Evolutionary conservation across 2,888 invertebrate genomes (phyloP), one percentile per base, ranked within the genome.

Genomic region (Zeuzera pyrina): DNA sequence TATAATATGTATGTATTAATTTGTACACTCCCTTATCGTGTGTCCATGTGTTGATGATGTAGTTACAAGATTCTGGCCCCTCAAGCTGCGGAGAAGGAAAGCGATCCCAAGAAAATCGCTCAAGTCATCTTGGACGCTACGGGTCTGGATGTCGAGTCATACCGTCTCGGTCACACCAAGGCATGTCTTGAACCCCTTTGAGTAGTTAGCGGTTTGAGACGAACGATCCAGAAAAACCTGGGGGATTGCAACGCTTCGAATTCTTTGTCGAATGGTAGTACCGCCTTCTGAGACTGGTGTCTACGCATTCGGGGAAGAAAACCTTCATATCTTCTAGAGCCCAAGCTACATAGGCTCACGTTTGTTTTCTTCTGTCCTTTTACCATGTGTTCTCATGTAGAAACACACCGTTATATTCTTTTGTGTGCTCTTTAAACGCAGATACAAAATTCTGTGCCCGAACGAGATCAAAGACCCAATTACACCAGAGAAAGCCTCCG

Each of bases 361-460:
- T 58, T 59, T 71, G 62, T 56, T 52, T 56, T 63, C 56, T 57
- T 47, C 47, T 45, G 46, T 52, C 55, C 47, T 42, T 21, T 41
- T 36, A 32, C 47, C 44, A 8, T 8, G 8, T 46, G 35, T 41
- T 38, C 39, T 46, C 43, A 57, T 49, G 42, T 7, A 24, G 13
- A 28, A 11, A n/a, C 50, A 60, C 52, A 62, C 55, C 60, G 40
- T 66, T 68, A 62, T 67, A 57, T 59, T 63, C 57, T 59, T 62
- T 53, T 60, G 52, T 78, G 63, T 78, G 70, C 65, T 77, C 66
- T 64, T 61, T 59, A 67, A 85, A 87, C 86, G 87, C 91, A 95
- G 96, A 92, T 98, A 99, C 93, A 95, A 97, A 89, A 97, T 99
- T 90, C 93, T 99, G 91, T 97, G 97, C 87, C 95, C 97, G 79